These are phyloP conservation scores for Coregonus ussuriensis DNA, from an alignment of 2,797 vertebrate genomes.

Conservation along the genomic window DNA sequence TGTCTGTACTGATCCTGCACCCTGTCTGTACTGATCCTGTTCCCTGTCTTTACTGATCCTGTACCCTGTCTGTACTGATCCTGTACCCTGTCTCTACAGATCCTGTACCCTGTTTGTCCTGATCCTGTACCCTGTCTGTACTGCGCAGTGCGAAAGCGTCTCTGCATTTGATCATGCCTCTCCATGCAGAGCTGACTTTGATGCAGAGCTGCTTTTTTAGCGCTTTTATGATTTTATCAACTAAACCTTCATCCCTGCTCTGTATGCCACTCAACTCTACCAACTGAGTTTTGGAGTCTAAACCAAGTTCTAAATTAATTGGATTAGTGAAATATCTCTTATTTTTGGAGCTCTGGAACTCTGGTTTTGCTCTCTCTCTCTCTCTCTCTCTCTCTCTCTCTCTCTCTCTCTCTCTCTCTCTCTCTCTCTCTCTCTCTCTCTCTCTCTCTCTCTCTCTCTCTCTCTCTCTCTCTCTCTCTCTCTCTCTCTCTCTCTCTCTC, in stretches of 20 bases:
- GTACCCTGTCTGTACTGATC: too few relatives aligned
- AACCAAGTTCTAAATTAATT: neutral
- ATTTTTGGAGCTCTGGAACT: neutral
- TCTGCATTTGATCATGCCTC: too few relatives aligned
- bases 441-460: too few relatives aligned
- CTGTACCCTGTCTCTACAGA: too few relatives aligned
- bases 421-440: too few relatives aligned
- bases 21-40: too few relatives aligned
- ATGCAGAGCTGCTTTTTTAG: neutral
- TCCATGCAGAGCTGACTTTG: neutral
- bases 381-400: neutral
- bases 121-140: too few relatives aligned
- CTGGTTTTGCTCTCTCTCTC: neutral
- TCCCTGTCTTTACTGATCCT: too few relatives aligned
- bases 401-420: too few relatives aligned
- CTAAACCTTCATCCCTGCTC: neutral
- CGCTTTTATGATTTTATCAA: neutral
- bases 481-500: neutral
- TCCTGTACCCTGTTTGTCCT: too few relatives aligned
- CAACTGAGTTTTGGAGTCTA: neutral
- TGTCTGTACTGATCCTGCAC: neutral
- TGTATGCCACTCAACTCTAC: neutral
- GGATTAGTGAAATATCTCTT: neutral
- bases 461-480: too few relatives aligned
- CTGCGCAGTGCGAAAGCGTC: too few relatives aligned